Evolutionary conservation across 2,797 vertebrate genomes (phyloP), one percentile per base, ranked within the genome.

Genomic region (Sparus aurata): DNA sequence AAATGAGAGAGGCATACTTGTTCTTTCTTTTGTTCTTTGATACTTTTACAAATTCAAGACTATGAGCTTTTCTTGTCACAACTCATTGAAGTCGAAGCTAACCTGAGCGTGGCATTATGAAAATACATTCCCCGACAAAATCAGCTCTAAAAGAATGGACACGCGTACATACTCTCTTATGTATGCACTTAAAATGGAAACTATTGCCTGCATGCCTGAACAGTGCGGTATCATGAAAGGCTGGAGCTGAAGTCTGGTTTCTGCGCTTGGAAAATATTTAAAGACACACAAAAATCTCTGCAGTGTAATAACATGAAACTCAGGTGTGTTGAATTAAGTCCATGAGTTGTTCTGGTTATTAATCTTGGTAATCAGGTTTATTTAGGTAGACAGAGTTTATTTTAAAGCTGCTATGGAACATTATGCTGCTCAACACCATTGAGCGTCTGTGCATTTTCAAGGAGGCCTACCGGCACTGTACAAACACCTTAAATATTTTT

Each of bases 21-120:
- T 94, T 93, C 92, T 80, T 93, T 91, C 88, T 92, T 94, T 94
- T 94, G 91, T 94, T 94, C 93, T 93, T 91, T 93, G 92, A 94
- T 94, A 94, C 92, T 93, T 92, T 88, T 92, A 92, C 93, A 91
- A 91, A 93, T 89, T 91, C 92, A 92, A 89, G 91, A 93, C 89
- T 91, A 89, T 93, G 88, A 93, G 92, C 84, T 90, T 93, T 91
- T 93, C 93, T 93, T 95, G 93, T 94, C 93, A 93, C 49, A 91
- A 85, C 85, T 88, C 92, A 93, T 92, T 93, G 92, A 94, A 91
- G 92, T 93, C 23, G 89, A 88, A 91, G 76, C 86, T 90, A 92
- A 93, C 93, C 91, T 92, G 89, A 92, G 90, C 87, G 84, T 92
- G 93, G 91, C 92, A 81, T 91, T 90, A 82, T 90, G 89, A 93